These are phyloP conservation scores for Standfussiana lucernea DNA, from an alignment of 2,888 invertebrate species.

Conservation along the genomic window DNA sequence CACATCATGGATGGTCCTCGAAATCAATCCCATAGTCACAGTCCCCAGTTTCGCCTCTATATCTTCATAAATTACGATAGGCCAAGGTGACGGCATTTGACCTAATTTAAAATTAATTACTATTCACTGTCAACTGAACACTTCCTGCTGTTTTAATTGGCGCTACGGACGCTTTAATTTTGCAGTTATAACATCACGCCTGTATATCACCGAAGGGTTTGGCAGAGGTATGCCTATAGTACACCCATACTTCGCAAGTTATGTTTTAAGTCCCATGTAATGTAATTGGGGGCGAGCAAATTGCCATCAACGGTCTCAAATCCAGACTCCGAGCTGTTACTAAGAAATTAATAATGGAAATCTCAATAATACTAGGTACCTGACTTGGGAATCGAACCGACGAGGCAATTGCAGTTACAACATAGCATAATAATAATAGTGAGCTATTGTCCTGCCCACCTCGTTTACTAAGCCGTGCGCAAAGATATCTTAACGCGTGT, in stretches of 20 bases:
- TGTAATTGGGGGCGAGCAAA: neutral
- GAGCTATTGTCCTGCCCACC: conserved; percentile 13
- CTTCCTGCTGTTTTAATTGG: conserved; percentile 32
- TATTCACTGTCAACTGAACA: conserved; percentile 16
- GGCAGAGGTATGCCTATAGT: neutral
- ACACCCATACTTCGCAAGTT: neutral
- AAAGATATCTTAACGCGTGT: conserved; percentile 32
- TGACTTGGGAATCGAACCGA: neutral
- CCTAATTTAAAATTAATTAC: conserved; percentile 29
- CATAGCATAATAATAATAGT: neutral
- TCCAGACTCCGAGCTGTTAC: neutral
- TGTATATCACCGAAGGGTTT: neutral
- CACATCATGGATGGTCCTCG: neutral
- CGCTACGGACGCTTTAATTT: conserved; percentile 21
- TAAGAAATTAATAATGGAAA: neutral
- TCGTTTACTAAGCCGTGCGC: conserved; percentile 6
- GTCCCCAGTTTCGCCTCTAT: neutral
- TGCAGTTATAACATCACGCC: neutral
- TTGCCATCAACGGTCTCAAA: neutral
- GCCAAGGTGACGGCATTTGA: conserved; percentile 38
- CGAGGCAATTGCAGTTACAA: neutral
- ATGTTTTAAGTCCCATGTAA: neutral
- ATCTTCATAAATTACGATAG: neutral
- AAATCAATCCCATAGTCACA: neutral
- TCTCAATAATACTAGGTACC: neutral